Evolutionary conservation across 2,113 vertebrate species (phyloP).

Genomic region (Dasyurus viverrinus): DNA sequence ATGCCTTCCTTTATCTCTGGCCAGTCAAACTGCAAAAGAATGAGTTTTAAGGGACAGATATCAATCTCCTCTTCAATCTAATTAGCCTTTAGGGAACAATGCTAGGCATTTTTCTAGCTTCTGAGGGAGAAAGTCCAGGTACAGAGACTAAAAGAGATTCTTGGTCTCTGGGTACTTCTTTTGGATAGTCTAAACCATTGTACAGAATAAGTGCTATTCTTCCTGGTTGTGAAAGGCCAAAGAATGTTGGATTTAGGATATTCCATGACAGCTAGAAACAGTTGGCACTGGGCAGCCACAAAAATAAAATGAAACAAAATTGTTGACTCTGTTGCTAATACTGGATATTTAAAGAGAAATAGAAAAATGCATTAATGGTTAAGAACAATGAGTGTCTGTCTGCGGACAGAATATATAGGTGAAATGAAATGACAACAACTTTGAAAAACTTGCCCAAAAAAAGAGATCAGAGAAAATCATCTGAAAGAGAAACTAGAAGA

Average conservation of each 20-base stretch:
- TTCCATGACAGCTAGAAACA: not conserved
- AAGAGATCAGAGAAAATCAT: not conserved
- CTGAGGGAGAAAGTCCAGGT: not conserved
- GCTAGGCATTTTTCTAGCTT: not conserved
- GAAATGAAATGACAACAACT: not conserved
- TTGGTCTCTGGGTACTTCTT: not conserved
- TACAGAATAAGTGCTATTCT: not conserved
- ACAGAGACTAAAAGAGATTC: not conserved
- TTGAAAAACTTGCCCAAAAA: not conserved
- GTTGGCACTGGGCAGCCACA: not conserved
- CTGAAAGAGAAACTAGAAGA: not conserved
- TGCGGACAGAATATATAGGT: not conserved
- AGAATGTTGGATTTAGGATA: not conserved
- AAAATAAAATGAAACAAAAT: not conserved
- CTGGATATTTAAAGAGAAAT: not conserved
- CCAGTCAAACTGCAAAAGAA: not conserved
- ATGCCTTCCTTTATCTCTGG: not conserved
- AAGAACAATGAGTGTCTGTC: slow-evolving; percentile 16
- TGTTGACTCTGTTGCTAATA: not conserved
- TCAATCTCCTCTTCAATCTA: not conserved
- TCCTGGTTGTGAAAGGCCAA: no score
- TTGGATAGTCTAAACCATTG: not conserved
- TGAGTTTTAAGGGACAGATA: not conserved
- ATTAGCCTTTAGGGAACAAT: not conserved
- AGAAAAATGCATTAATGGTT: not conserved